These are phyloP conservation scores for Epinephelus lanceolatus DNA, from an alignment of 2,113 vertebrate species.

Conservation along the genomic window DNA sequence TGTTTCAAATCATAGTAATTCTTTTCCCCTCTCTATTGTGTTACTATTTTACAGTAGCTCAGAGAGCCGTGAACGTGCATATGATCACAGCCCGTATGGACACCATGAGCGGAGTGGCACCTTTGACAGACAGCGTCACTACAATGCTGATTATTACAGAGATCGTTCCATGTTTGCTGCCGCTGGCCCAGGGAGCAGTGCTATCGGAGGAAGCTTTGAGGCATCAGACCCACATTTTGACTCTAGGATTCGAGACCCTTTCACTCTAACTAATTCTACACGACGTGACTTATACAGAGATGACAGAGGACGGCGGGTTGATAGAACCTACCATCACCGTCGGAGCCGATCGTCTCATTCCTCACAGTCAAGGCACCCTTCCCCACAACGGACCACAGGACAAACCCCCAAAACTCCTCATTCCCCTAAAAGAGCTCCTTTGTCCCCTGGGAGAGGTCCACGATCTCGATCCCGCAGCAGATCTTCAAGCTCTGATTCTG, in stretches of 20 bases:
- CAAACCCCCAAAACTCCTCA: slow-evolving; percentile 91
- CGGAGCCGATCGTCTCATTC: slow-evolving; percentile 97
- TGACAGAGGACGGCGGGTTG: slow-evolving; percentile 91
- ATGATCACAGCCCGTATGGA: slow-evolving; percentile 99
- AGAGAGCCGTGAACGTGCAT: slow-evolving; percentile 98
- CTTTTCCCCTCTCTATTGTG: slow-evolving; percentile 47
- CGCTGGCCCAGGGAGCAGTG: slow-evolving; percentile 78
- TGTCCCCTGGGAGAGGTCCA: slow-evolving; percentile 82
- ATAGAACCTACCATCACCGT: slow-evolving; percentile 96
- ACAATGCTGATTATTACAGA: slow-evolving; percentile 98
- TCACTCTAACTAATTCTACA: slow-evolving; percentile 93
- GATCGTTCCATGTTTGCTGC: slow-evolving; percentile 92
- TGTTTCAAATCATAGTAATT: slow-evolving; percentile 23
- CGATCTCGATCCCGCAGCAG: slow-evolving; percentile 91
- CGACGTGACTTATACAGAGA: slow-evolving; percentile 97
- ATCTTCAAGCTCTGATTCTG: slow-evolving; percentile 96
- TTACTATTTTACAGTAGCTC: slow-evolving; percentile 92
- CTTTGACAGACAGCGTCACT: slow-evolving; percentile 97
- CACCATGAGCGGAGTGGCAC: slow-evolving; percentile 96
- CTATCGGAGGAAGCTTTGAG: slow-evolving; percentile 90
- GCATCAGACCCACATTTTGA: slow-evolving; percentile 96
- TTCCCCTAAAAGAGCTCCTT: slow-evolving; percentile 89
- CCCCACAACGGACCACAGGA: slow-evolving; percentile 93
- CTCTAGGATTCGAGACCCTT: slow-evolving; percentile 94
- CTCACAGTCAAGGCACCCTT: slow-evolving; percentile 98